Evolutionary conservation across 2,797 vertebrate genomes (phyloP), one percentile per base, ranked within the genome.

Genomic region (Anolis apletophallus): DNA sequence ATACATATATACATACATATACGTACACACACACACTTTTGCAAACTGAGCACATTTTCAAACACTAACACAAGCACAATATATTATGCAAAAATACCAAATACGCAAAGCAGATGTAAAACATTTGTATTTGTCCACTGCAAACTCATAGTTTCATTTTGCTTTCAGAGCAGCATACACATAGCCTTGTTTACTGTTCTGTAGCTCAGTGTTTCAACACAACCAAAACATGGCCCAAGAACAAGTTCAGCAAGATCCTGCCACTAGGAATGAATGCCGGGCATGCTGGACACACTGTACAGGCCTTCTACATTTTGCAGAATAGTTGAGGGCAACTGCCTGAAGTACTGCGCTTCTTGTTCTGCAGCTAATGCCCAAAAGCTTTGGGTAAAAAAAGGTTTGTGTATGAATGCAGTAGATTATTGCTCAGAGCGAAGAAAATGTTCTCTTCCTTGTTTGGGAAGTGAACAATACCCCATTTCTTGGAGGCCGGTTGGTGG

Each of bases 371-470:
- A 72, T 36, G 16, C 69, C 7, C 69, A 50, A 46, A 13, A 50
- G 73, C 26, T 52, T 50, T 46, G 46, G 46, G 46, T 46, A 6
- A 10, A 52, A 40, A 16, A 52, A 29, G n/a, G 81, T 52, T 14
- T 32, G 29, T 32, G 11, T 14, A 64, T 68, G 59, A 84, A 55
- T 54, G 14, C 50, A 55, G 32, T 1, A 59, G 69, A 55, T 85
- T 76, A 21, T 67, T 26, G 64, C 52, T 69, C 21, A 67, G 61
- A 9, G 21, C 11, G 50, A 36, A 74, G 80, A 81, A 67, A 72
- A 32, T 14, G 4, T 79, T 84, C 67, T 72, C 69, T 79, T 67
- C 75, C 14, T 77, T 78, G 14, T 79, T 54, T n/a, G 78, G n/a
- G 5, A 85, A 72, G 54, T 2, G 59, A 26, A 76, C 11, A 2